Evolutionary conservation across 2,888 invertebrate species (phyloP).

Genomic region (Philonicus albiceps): DNA sequence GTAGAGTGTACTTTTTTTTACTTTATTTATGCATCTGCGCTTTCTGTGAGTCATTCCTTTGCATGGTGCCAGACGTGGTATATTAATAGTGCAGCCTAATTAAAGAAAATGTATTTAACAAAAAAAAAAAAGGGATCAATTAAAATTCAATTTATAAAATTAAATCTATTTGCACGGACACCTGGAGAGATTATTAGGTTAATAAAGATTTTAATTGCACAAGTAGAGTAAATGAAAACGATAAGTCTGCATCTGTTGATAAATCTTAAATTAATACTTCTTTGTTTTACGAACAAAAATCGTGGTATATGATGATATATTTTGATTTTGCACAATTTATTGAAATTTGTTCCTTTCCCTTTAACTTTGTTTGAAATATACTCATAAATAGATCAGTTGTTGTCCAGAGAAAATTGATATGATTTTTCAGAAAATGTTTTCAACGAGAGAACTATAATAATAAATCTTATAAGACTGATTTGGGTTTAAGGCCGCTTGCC

Average conservation of each 20-base stretch:
- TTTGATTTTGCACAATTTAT: too few relatives aligned
- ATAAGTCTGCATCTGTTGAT: background rate
- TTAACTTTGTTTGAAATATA: too few relatives aligned
- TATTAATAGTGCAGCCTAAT: background rate
- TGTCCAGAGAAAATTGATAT: too few relatives aligned
- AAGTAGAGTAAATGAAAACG: background rate
- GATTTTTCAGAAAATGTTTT: too few relatives aligned
- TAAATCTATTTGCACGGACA: background rate
- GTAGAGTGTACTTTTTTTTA: background rate
- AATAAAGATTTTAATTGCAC: background rate
- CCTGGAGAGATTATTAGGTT: background rate
- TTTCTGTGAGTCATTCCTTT: background rate
- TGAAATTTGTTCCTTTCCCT: too few relatives aligned
- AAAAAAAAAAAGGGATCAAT: background rate
- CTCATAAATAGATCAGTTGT: too few relatives aligned
- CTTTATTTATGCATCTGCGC: background rate
- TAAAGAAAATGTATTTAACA: background rate
- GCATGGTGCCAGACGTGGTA: background rate
- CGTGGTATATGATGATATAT: too few relatives aligned
- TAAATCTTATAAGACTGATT: too few relatives aligned
- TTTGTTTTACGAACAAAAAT: too few relatives aligned
- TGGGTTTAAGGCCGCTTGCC: too few relatives aligned
- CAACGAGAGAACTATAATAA: too few relatives aligned
- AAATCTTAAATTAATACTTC: too few relatives aligned
- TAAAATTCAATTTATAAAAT: background rate